These are phyloP conservation scores for Prietella phreatophila DNA, from an alignment of 2,113 vertebrate species.

Conservation along the genomic window DNA sequence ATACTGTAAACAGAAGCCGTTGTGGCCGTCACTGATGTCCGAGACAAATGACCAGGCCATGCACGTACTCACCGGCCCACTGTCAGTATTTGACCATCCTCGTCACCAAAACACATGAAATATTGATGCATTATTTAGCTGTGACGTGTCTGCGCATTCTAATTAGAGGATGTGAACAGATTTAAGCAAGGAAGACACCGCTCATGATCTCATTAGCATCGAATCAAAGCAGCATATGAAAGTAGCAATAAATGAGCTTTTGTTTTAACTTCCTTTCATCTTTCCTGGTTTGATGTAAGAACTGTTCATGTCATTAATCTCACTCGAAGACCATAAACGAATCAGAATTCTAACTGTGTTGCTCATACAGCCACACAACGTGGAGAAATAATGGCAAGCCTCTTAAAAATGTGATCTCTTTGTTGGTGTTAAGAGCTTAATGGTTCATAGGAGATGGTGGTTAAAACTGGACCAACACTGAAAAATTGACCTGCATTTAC, in stretches of 20 bases:
- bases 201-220: slow-evolving; percentile 74
- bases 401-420: slow-evolving; percentile 15
- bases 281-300: slow-evolving; percentile 69
- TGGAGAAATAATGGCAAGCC: slow-evolving; percentile 33
- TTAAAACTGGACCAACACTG: slow-evolving; percentile 9
- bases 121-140: slow-evolving; percentile 53
- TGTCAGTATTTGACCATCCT: slow-evolving; percentile 17
- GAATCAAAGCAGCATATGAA: slow-evolving; percentile 73
- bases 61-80: neutral
- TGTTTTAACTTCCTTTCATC: slow-evolving; percentile 73
- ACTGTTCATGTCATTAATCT: slow-evolving; percentile 71
- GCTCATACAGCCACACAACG: slow-evolving; percentile 56
- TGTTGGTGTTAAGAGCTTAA: slow-evolving; percentile 30
- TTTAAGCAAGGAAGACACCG: slow-evolving; percentile 64
- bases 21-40: slow-evolving; percentile 20
- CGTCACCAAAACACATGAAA: slow-evolving; percentile 22
- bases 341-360: slow-evolving; percentile 64
- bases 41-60: slow-evolving; percentile 34
- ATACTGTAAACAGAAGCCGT: slow-evolving; percentile 35
- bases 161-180: slow-evolving; percentile 68
- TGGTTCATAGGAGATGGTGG: neutral
- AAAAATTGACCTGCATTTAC: neutral
- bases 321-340: slow-evolving; percentile 68
- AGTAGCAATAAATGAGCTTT: slow-evolving; percentile 68
- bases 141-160: slow-evolving; percentile 64